Conservation (phyloP, 2,113 vertebrate species). For the Poeciliopsis turrubarensis region DNA sequence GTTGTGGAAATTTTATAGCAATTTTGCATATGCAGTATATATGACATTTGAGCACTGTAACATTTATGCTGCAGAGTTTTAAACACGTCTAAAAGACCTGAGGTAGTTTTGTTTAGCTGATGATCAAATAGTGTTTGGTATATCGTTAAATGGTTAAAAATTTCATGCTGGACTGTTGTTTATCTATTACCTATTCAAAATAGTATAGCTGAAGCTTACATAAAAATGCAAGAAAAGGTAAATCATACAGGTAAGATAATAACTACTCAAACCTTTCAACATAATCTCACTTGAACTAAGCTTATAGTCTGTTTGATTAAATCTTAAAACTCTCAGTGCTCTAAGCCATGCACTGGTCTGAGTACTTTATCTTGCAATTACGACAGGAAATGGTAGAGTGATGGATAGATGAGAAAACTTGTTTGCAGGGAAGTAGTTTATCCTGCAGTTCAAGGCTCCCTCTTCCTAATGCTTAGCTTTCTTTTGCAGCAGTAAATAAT, state of each 20-base stretch:
- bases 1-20: background rate
- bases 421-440: conserved; percentile 34
- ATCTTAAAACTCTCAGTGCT: conserved; percentile 18
- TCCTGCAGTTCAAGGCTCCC: background rate
- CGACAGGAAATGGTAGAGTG: conserved; percentile 44
- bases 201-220: background rate
- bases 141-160: background rate
- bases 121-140: too few species aligned
- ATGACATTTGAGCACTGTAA: background rate
- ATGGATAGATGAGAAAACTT: conserved; percentile 2
- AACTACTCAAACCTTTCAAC: background rate
- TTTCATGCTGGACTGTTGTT: background rate
- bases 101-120: too few species aligned
- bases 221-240: background rate
- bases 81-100: background rate
- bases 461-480: conserved; percentile 12
- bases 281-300: background rate
- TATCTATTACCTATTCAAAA: background rate
- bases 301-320: conserved; percentile 1
- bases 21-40: background rate
- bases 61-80: background rate
- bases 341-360: conserved; percentile 14
- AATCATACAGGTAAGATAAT: background rate
- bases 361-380: conserved; percentile 28
- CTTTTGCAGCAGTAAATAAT: conserved; percentile 12